These are phyloP conservation scores for Microcebus jonahi DNA, from an alignment of 2,113 vertebrate species.

Conservation along the genomic window DNA sequence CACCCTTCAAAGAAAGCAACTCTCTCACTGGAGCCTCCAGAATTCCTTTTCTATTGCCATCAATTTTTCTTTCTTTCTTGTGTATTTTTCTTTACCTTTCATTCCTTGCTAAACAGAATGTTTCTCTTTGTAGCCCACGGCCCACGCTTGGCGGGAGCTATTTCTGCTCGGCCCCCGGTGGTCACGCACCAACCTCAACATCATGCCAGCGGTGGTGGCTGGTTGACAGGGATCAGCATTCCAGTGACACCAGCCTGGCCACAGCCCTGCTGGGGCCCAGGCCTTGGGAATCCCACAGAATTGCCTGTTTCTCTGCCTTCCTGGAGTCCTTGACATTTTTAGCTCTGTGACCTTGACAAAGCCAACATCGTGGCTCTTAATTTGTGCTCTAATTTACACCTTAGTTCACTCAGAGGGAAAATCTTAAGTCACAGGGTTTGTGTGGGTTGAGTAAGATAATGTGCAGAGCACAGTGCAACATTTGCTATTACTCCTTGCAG, in stretches of 20 bases:
- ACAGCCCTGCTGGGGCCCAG: neutral
- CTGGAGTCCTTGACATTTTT: neutral
- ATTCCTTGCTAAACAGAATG: neutral
- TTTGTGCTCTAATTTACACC: neutral
- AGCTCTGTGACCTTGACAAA: neutral
- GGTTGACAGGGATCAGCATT: neutral
- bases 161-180: neutral
- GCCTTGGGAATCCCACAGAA: neutral
- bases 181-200: neutral
- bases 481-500: neutral
- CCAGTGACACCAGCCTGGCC: neutral
- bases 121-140: neutral
- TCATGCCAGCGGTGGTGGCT: neutral
- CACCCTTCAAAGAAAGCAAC: neutral
- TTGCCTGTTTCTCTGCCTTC: neutral
- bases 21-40: neutral
- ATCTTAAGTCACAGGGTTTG: neutral
- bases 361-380: neutral
- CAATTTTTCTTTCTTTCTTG: neutral
- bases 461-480: neutral
- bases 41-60: neutral
- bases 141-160: neutral
- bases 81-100: slow-evolving; percentile 6
- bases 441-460: neutral
- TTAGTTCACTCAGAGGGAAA: neutral